Evolutionary conservation across 2,888 invertebrate genomes (phyloP), one percentile per base, ranked within the genome.

Genomic region (Sepioteuthis lessoniana): DNA sequence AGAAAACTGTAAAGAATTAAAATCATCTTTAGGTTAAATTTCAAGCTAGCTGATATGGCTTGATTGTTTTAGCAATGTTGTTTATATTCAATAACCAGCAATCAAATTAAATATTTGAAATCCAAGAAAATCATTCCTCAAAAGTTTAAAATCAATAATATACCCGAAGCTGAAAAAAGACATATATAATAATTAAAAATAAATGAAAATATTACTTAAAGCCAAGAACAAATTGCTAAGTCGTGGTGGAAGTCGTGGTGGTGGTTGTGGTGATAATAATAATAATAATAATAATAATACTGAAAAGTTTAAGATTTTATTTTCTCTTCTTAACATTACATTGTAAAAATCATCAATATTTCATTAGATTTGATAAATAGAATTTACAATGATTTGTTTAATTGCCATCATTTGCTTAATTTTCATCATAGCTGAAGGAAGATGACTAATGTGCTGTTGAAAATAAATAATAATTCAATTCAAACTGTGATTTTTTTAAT

Each of bases 1-100:
- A 76, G 76, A 76, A 76, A 76, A 76, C n/a, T 76, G 50, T 55
- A 76, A 76, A 76, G 76, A 76, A 76, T 76, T 76, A n/a, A 55
- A 55, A 55, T 55, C 55, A 55, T 55, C 55, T 55, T 55, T 5
- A 55, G 55, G 55, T 55, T 50, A 50, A 50, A 60, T 60, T 31
- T 76, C 13, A n/a, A 76, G 76, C 76, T 31, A n/a, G n/a, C 31
- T n/a, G n/a, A 76, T 13, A 76, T 76, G 76, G n/a, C 31, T 76
- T 76, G n/a, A 76, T 76, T 76, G 76, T 76, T 76, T 76, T 76
- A 76, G 76, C 31, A n/a, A 76, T 76, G n/a, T n/a, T 76, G 31
- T 76, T 76, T 76, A 76, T 76, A 76, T 76, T 76, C n/a, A n/a
- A 76, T 76, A 76, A 76, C 31, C 13, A 76, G 76, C 31, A 76